phyloP scores from a whole-genome alignment of 2,888 invertebrate species.

The Leptopterna dolabrata region DNA sequence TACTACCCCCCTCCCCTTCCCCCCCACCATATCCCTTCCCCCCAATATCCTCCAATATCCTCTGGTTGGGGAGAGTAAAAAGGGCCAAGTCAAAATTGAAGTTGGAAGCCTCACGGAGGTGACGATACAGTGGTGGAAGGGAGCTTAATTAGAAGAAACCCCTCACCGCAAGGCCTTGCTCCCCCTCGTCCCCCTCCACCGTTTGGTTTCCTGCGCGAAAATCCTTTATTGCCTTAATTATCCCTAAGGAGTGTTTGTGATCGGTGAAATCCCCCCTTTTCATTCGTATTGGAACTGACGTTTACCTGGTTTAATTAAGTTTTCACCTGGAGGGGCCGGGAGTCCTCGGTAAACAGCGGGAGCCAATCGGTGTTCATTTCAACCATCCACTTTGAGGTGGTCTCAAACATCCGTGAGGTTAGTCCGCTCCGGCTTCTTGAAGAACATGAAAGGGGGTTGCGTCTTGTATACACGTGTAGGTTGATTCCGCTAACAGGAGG shows the following conservation, averaged over 20 bases:
- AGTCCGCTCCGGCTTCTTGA: neutral
- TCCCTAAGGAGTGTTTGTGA: slow-evolving; percentile 26
- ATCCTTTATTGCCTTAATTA: slow-evolving; percentile 26
- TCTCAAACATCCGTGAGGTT: neutral
- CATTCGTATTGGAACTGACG: slow-evolving; percentile 20
- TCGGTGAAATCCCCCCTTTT: slow-evolving; percentile 7
- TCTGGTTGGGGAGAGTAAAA: no score
- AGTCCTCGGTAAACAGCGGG: neutral
- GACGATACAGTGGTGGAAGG: neutral
- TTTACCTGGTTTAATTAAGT: slow-evolving; percentile 29
- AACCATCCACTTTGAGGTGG: slow-evolving; percentile 8
- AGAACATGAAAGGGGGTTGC: neutral
- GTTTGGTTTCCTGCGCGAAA: neutral
- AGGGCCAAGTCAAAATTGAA: neutral
- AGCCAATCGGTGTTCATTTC: slow-evolving; percentile 22
- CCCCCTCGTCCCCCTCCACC: neutral
- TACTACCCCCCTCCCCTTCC: no score
- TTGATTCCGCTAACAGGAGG: neutral
- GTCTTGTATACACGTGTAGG: neutral
- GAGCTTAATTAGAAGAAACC: slow-evolving; percentile 4
- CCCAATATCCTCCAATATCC: no score
- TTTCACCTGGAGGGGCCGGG: slow-evolving; percentile 10
- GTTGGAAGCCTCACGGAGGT: neutral
- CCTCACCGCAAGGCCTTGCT: neutral
- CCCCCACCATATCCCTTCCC: no score